These are phyloP conservation scores for Megalonaias nervosa DNA, from an alignment of 1,140 invertebrate species.

Conservation along the genomic window DNA sequence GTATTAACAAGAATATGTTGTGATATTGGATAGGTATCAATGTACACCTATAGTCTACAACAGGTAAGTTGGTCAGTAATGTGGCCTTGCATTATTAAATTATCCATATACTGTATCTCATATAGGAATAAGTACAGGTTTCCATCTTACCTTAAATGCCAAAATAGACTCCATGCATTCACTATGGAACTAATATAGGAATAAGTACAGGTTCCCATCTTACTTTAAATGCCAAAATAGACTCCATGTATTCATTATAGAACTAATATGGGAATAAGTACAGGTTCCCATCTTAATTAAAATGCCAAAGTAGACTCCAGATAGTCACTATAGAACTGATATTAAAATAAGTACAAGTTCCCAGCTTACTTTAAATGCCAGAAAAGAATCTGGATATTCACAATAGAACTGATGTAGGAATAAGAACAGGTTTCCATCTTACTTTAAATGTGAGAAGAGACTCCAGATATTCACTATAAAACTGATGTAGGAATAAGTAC, in stretches of 20 bases:
- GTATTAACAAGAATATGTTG: too few species aligned
- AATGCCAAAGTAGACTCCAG: constrained; percentile 55
- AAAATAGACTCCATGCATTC: constrained; percentile 48
- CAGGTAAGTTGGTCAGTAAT: too few species aligned
- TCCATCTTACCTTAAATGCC: constrained; percentile 48
- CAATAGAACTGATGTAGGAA: constrained; percentile 9
- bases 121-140: too few species aligned
- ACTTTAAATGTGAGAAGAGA: constrained; percentile 56
- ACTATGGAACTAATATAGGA: constrained; percentile 11
- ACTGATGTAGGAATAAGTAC: not conserved
- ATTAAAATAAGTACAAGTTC: too few species aligned
- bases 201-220: not conserved
- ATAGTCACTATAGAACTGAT: constrained; percentile 29
- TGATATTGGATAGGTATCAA: too few species aligned
- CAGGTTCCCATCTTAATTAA: constrained; percentile 30
- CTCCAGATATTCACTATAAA: constrained; percentile 41
- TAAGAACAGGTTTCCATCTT: not conserved
- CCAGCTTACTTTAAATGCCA: constrained; percentile 50
- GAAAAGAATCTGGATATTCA: constrained; percentile 45
- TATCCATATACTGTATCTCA: too few species aligned
- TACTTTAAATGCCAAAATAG: constrained; percentile 56
- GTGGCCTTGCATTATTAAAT: too few species aligned
- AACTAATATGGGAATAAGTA: not conserved
- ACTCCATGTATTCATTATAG: constrained; percentile 42
- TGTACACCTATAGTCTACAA: too few species aligned